Conservation (phyloP, 2,888 invertebrate species). For the Agrilus biguttatus region DNA sequence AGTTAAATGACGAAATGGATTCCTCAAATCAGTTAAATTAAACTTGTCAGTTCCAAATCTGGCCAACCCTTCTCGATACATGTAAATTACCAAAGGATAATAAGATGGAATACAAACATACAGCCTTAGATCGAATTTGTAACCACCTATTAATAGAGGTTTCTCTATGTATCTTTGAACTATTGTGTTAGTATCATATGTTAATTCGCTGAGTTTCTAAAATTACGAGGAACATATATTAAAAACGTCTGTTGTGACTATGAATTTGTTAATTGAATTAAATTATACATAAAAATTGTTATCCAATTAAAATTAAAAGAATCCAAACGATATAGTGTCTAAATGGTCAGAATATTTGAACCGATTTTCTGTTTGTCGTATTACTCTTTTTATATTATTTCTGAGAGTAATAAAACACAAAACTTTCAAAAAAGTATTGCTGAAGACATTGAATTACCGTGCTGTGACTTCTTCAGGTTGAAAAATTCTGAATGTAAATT, state of each 20-base stretch:
- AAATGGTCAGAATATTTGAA: too few relatives aligned
- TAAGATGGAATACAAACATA: conserved; percentile 84
- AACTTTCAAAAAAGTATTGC: too few relatives aligned
- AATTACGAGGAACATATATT: conserved; percentile 17
- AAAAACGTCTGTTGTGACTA: conserved; percentile 1
- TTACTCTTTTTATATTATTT: too few relatives aligned
- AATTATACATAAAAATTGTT: too few relatives aligned
- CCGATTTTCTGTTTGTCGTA: too few relatives aligned
- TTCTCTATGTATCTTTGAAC: conserved; percentile 70
- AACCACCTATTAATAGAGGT: conserved; percentile 68
- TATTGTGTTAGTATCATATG: conserved; percentile 64
- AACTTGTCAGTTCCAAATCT: conserved; percentile 73
- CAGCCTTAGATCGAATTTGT: conserved; percentile 83
- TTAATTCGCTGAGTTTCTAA: conserved; percentile 61
- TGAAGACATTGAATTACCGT: too few relatives aligned
- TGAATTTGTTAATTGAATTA: too few relatives aligned
- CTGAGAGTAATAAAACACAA: too few relatives aligned
- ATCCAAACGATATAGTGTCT: too few relatives aligned
- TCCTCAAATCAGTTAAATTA: conserved; percentile 66
- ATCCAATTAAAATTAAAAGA: too few relatives aligned
- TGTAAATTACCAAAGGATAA: conserved; percentile 72
- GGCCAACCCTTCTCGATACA: conserved; percentile 78
- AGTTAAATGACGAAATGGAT: conserved; percentile 76
- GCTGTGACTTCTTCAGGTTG: too few relatives aligned
- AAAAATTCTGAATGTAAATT: too few relatives aligned